A percentile compares a stretch with the other conserved stretches of the same genome.
Conservation (phyloP, 1,140 invertebrate species). For the Odontomachus brunneus region DNA sequence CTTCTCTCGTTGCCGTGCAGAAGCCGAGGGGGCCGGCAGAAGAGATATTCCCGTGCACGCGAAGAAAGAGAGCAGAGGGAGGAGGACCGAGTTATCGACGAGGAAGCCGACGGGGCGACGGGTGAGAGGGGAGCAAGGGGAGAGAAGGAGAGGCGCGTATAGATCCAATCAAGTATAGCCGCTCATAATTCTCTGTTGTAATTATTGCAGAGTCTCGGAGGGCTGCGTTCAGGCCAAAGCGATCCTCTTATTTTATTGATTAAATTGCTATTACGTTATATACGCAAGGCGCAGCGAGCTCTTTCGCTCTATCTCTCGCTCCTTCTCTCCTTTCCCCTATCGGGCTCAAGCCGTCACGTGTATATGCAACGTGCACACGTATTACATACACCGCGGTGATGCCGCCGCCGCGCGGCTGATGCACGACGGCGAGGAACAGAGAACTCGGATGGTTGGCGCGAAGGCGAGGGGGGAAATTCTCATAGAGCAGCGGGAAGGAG, state of each 20-base stretch:
- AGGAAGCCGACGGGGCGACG: slow-evolving; percentile 20
- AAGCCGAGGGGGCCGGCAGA: neutral
- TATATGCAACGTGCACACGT: slow-evolving; percentile 19
- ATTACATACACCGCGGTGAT: slow-evolving; percentile 58
- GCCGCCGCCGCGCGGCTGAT: slow-evolving; percentile 58
- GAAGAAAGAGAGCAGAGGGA: slow-evolving; percentile 45
- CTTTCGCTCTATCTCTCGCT: slow-evolving; percentile 16
- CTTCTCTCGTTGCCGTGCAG: slow-evolving; percentile 33
- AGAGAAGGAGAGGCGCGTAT: slow-evolving; percentile 72
- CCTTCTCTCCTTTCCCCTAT: neutral
- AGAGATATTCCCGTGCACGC: slow-evolving; percentile 45
- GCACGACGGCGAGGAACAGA: slow-evolving; percentile 57
- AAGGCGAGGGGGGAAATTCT: slow-evolving; percentile 70
- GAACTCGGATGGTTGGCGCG: slow-evolving; percentile 9
- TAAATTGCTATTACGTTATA: slow-evolving; percentile 82
- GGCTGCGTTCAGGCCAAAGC: slow-evolving; percentile 69
- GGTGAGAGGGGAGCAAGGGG: slow-evolving; percentile 28
- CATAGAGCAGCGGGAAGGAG: slow-evolving; percentile 67
- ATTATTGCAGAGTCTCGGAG: slow-evolving; percentile 81
- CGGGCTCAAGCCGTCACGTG: neutral
- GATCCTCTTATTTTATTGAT: slow-evolving; percentile 83
- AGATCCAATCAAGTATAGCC: slow-evolving; percentile 83
- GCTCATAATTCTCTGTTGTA: slow-evolving; percentile 82
- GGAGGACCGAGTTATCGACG: slow-evolving; percentile 30
- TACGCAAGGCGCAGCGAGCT: slow-evolving; percentile 56